Evolutionary conservation across 2,797 vertebrate genomes (phyloP), one percentile per base, ranked within the genome.

Genomic region (Enteromius viviparus): DNA sequence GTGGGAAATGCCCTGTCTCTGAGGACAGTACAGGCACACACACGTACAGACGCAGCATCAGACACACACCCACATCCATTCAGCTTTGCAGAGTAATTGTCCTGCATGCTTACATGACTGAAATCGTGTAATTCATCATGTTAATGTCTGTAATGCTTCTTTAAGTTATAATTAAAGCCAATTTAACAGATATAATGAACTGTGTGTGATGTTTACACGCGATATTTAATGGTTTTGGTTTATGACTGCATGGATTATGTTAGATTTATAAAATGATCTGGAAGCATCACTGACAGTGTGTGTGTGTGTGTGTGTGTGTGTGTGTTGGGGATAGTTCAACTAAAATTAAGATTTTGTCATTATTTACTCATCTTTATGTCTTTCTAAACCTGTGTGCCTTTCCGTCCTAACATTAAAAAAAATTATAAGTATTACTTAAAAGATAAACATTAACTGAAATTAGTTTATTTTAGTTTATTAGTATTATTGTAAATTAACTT

Each of bases 41-140:
- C 72, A 76, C 34, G 64, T 17, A 76, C 23, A 53, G 45, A 66
- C 26, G 17, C 34, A 55, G 32, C 49, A 69, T 69, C 47, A 69
- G 32, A 80, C 62, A 76, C 81, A 82, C 81, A 76, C 81, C 45
- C 79, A 47, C 17, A 42, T 76, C 23, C 60, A 75, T 75, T 75
- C 32, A n/a, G 45, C 45, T 53, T 53, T 75, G 40, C 55, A 83
- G 47, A 75, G 32, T 51, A 47, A 81, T 49, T 81, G 42, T 74
- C 12, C 45, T 79, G 26, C 47, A 68, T 78, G 21, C 70, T 72
- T 29, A 32, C 40, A 62, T 62, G 55, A 45, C 68, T 75, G 26
- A 21, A 65, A 64, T 64, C 9, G 0, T 65, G 45, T 76, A 53
- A 66, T 19, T 34, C 21, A 66, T 49, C 80, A 49, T 82, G 29